Percentiles rank a stretch among this genome's conserved stretches.
Conservation (phyloP, 1,140 invertebrate species). For the Drosophila tristis region DNA sequence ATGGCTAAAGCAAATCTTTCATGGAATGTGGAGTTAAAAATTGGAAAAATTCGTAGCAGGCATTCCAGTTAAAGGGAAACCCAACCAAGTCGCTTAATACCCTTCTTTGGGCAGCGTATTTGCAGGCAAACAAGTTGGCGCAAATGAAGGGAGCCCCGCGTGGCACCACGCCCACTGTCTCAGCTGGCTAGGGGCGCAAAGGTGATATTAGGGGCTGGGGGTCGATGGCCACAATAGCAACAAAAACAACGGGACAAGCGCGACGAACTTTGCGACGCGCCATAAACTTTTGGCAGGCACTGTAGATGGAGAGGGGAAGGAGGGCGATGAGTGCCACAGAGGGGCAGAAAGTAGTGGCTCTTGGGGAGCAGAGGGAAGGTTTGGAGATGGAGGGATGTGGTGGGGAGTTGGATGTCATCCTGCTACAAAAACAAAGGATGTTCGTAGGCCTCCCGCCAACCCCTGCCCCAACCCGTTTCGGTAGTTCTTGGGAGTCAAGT, state of each 20-base stretch:
- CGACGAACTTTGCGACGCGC: conserved; percentile 61
- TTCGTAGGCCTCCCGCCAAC: not conserved
- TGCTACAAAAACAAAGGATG: conserved; percentile 40
- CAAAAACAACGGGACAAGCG: conserved; percentile 56
- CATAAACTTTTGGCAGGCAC: conserved; percentile 74
- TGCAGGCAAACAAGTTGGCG: conserved; percentile 75
- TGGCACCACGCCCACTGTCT: conserved; percentile 46
- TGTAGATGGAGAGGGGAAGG: not conserved
- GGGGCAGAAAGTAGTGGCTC: not conserved
- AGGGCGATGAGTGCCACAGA: not conserved
- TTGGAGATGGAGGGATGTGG: no score
- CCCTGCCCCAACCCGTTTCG: not conserved
- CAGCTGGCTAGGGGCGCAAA: not conserved
- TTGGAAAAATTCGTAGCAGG: no score
- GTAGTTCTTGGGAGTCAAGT: conserved; percentile 38
- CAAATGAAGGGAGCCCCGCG: conserved; percentile 37
- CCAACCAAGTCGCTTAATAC: no score
- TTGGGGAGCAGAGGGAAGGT: no score
- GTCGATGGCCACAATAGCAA: conserved; percentile 59
- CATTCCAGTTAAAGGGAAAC: no score
- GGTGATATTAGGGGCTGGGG: conserved; percentile 21
- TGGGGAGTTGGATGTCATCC: no score
- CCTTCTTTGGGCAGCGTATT: conserved; percentile 65
- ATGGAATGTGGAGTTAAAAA: no score
- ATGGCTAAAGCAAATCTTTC: no score